Evolutionary conservation across 2,888 invertebrate species (phyloP), one percentile per base, ranked within the genome.

Genomic region (Acanthosoma haemorrhoidale): DNA sequence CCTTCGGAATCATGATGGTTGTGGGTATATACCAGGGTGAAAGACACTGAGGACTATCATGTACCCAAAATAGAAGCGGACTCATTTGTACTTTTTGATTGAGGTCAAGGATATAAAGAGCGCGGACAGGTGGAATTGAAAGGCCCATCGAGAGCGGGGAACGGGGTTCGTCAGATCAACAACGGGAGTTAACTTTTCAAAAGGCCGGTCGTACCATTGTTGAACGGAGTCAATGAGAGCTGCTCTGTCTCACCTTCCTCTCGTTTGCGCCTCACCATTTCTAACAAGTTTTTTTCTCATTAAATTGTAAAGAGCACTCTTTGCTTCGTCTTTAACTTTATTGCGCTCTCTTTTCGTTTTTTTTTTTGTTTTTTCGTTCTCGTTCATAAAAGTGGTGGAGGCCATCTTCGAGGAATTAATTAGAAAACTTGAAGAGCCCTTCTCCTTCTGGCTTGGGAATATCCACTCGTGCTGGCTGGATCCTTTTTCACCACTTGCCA

Each of bases 391-490:
- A n/a, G n/a, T n/a, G 2, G n/a, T 6, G 4, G n/a, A 25, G 51
- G 51, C 51, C 25, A 51, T 51, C 51, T 51, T 51, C 29, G 51
- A 51, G 51, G 51, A 25, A 51, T 51, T 51, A 51, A 51, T 51
- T 51, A 51, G 21, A 51, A 51, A 51, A 51, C 51, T 51, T 51
- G n/a, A 51, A 51, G 51, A n/a, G 51, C 51, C 43, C 16, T 43
- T 43, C n/a, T n/a, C n/a, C n/a, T n/a, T 41, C 4, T 3, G 43
- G 11, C 25, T 6, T 51, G 51, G 51, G n/a, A 25, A 51, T 51
- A 51, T 25, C 51, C 51, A 51, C 51, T 51, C 51, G 51, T 25
- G 51, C 29, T 51, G n/a, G 51, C 25, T n/a, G 51, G 25, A 51
- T 25, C n/a, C 51, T 25, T 51, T 51, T 51, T 51, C 29, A 51